Base-by-base conservation (phyloP, 1,140 invertebrate genomes). In the Pogonus chalceus region DNA sequence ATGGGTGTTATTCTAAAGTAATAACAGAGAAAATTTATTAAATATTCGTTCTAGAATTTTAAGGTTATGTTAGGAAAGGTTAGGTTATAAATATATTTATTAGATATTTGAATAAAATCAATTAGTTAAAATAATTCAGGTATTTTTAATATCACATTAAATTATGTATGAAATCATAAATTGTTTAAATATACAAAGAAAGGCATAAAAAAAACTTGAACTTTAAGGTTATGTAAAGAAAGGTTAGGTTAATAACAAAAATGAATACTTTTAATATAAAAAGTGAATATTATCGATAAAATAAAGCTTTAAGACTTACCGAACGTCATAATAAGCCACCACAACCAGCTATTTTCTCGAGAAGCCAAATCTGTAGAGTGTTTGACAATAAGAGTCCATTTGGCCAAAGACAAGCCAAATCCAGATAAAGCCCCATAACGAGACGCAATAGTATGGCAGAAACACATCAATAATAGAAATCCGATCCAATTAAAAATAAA, bases 401-500 rank as follows among this genome's bases (percentile, higher is more conserved):
- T 95, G 56, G 90, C 89, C 57, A 95, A 76, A 9, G 90, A 94
- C 4, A 96, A 74, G 3, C 92, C 92, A 67, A 96, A 92, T 35
- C 92, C 92, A 53, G 92, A 88, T 18, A 96, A 69, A 3, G 92
- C 92, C 43, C 92, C 92, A 70, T 92, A 93, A 60, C 91, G 81
- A 35, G 89, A 91, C 43, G 92, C 92, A 65, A 94, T 89, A 35
- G 91, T 94, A 66, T 92, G 90, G 69, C 90, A 93, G 72, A 94
- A 90, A 65, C 92, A 95, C 79, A 93, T 88, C 51, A 92, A 74
- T 60, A 93, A 75, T 50, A 96, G 72, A 67, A 96, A 93, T 48
- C 92, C 92, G 66, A 96, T 89, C 92, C 92, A 96, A 72, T 95
- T 95, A 73, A 96, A 95, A 22, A 92, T 75, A 69, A 92, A 91